A percentile compares a stretch with the other conserved stretches of the same genome.
Conservation (phyloP, 2,888 invertebrate species). For the Athetis lepigone region DNA sequence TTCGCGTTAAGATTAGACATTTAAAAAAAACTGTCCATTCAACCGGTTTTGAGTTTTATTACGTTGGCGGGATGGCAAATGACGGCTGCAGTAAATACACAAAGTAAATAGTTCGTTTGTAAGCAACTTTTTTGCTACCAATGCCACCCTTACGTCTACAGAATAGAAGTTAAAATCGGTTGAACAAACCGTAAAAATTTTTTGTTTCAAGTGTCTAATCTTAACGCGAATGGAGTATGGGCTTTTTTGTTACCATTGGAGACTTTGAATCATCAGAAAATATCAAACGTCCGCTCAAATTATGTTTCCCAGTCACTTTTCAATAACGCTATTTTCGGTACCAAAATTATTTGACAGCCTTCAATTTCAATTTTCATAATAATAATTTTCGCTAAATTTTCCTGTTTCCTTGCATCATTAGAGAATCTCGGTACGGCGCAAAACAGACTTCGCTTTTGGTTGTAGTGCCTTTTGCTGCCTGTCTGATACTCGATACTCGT, state of each 20-base stretch:
- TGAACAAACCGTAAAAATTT: no score
- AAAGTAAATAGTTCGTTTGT: no score
- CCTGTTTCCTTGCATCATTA: slow-evolving; percentile 33
- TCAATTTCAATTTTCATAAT: slow-evolving; percentile 57
- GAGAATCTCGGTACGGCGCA: slow-evolving; percentile 20
- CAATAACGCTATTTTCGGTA: slow-evolving; percentile 43
- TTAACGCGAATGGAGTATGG: no score
- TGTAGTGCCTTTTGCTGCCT: slow-evolving; percentile 4
- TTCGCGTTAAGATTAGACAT: no score
- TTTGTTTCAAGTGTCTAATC: no score
- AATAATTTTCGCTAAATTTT: slow-evolving; percentile 45
- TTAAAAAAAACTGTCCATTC: no score
- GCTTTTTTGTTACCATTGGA: slow-evolving; percentile 8
- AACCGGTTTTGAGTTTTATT: no score
- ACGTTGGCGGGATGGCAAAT: no score
- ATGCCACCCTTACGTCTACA: no score
- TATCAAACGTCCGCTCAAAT: slow-evolving; percentile 36
- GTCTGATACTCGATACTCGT: slow-evolving; percentile 18
- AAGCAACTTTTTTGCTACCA: no score
- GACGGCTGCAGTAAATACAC: no score
- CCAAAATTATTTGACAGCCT: slow-evolving; percentile 42
- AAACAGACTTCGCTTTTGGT: slow-evolving; percentile 13
- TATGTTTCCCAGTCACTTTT: slow-evolving; percentile 30
- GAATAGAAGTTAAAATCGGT: no score
- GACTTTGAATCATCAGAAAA: slow-evolving; percentile 9